Evolutionary conservation across 2,888 invertebrate genomes (phyloP), one percentile per base, ranked within the genome.

Genomic region (Adelphocoris suturalis): DNA sequence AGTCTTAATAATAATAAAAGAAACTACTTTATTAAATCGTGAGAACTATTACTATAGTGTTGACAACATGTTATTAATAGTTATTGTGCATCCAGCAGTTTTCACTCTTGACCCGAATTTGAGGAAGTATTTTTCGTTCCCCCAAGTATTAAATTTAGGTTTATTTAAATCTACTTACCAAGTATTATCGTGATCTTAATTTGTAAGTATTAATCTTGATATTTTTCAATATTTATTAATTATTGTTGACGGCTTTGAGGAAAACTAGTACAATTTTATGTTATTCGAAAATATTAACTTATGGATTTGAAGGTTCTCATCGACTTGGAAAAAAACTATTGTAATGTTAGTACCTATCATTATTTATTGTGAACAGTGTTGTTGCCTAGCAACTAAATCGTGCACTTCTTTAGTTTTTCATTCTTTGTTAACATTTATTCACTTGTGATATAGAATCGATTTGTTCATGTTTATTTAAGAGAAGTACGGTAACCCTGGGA

Each of bases 131-230:
- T 46, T 46, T 23, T 47, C 47, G 27, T 52, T 52, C 52, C 14
- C n/a, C 23, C 19, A 85, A 85, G 85, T 61, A 85, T 85, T 85
- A 55, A 57, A 55, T 28, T 12, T 85, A 55, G 11, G 46, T 85
- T 85, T 55, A 57, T 61, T 57, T 82, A 28, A 47, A 23, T 84
- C 84, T 85, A 85, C 28, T 85, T 85, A 61, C 85, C 61, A 85
- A 85, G 82, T 82, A 82, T 85, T 61, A 61, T 85, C 85, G 85
- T 85, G 85, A 85, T 85, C 61, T 85, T 78, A 78, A n/a, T 78
- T 78, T 78, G 5, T 78, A 78, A 78, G 78, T 78, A 78, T 78
- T 78, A 78, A 46, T 68, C 68, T 68, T 68, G 68, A 68, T 68
- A 23, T 68, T 68, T 68, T 23, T 68, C 12, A 27, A 68, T 68